Conservation (phyloP, 2,888 invertebrate genomes). For the Scrobipalpa costella region DNA sequence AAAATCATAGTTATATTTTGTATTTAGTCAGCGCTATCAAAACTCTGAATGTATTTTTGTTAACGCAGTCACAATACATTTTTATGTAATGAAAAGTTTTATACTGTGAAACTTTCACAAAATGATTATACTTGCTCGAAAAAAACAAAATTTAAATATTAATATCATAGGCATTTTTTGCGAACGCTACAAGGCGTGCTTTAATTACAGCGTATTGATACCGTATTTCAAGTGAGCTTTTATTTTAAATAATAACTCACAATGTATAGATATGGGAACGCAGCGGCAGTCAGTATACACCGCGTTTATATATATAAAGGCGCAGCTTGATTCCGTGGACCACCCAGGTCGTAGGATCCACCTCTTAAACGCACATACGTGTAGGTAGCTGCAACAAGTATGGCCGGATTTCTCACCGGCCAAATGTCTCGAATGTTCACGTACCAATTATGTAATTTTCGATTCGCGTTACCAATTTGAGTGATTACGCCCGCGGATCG, state of each 20-base stretch:
- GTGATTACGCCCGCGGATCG: constrained; percentile 59
- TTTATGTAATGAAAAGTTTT: not conserved
- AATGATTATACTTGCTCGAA: too few relatives aligned
- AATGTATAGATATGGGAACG: constrained; percentile 48
- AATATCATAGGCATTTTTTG: not conserved
- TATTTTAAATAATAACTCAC: constrained; percentile 67
- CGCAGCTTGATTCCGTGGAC: constrained; percentile 67
- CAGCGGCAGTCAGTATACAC: constrained; percentile 44
- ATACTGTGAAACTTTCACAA: too few relatives aligned
- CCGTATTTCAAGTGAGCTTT: constrained; percentile 62
- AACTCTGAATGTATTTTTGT: not conserved
- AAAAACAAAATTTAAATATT: not conserved
- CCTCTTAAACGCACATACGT: constrained; percentile 47
- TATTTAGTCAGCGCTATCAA: too few relatives aligned
- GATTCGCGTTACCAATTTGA: constrained; percentile 72
- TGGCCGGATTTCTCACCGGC: constrained; percentile 29
- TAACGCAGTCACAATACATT: too few relatives aligned
- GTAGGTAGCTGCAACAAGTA: constrained; percentile 27
- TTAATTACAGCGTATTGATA: constrained; percentile 65
- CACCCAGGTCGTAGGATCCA: constrained; percentile 69
- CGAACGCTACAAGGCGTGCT: constrained; percentile 36
- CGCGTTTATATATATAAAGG: constrained; percentile 62
- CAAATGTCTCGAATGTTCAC: constrained; percentile 45
- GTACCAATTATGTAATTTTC: constrained; percentile 74
- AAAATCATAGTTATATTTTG: too few relatives aligned